Evolutionary conservation across 1,140 invertebrate species (phyloP).

Genomic region (Rhagoletis pomonella): DNA sequence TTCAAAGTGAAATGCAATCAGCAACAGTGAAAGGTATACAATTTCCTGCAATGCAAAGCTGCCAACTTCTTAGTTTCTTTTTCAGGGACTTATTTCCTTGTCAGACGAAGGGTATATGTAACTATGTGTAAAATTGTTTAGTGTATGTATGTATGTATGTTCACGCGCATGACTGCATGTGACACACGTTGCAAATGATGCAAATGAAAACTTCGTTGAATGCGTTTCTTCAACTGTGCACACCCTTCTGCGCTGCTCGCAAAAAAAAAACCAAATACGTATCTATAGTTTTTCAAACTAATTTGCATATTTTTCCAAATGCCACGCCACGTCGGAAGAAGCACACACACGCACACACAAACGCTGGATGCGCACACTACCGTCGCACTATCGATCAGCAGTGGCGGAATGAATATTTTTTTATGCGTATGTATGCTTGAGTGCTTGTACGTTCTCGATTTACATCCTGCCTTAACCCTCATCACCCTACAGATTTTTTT

Average conservation of each 20-base stretch:
- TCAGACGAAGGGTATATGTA: too few species aligned
- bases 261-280: slow-evolving; percentile 48
- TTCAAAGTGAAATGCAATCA: slow-evolving; percentile 39
- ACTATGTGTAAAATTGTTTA: background rate
- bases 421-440: background rate
- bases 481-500: background rate
- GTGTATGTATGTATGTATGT: background rate
- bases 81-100: background rate
- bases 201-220: slow-evolving; percentile 20
- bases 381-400: background rate
- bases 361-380: background rate
- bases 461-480: background rate
- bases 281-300: slow-evolving; percentile 43
- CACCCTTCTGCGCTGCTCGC: slow-evolving; percentile 2
- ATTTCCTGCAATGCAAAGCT: background rate
- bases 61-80: background rate
- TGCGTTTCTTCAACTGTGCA: background rate
- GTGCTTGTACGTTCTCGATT: background rate
- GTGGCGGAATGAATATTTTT: background rate
- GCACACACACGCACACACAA: background rate
- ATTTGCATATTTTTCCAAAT: slow-evolving; percentile 72
- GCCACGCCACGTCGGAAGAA: slow-evolving; percentile 55
- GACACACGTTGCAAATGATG: slow-evolving; percentile 27
- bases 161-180: background rate
- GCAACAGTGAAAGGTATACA: background rate